Percentiles rank a stretch among this genome's conserved stretches.
phyloP scores from a whole-genome alignment of 2,888 invertebrate genomes.

The Slavum lentiscoides region DNA sequence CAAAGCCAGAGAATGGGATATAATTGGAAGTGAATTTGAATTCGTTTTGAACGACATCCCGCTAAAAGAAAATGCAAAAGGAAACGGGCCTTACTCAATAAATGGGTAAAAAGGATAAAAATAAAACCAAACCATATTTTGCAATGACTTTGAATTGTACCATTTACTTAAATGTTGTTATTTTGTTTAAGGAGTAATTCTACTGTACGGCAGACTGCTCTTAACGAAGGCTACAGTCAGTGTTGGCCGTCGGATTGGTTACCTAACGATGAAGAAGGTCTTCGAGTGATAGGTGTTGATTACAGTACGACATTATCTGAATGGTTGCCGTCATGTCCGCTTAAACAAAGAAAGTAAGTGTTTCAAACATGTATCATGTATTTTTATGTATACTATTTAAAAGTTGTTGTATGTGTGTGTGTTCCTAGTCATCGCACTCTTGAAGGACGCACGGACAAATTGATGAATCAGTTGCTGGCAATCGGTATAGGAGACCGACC shows the following conservation, averaged over 20 bases:
- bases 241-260: slow-evolving; percentile 98
- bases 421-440: slow-evolving; percentile 64
- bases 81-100: slow-evolving; percentile 62
- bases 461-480: slow-evolving; percentile 58
- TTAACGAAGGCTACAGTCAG: slow-evolving; percentile 64
- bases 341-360: slow-evolving; percentile 34
- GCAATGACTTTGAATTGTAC: background rate
- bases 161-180: background rate
- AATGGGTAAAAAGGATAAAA: slow-evolving; percentile 21
- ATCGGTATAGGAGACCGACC: slow-evolving; percentile 82
- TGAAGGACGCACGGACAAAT: slow-evolving; percentile 62
- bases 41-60: slow-evolving; percentile 71
- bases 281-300: slow-evolving; percentile 82
- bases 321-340: slow-evolving; percentile 67
- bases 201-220: slow-evolving; percentile 57
- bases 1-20: slow-evolving; percentile 61
- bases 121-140: background rate
- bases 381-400: background rate
- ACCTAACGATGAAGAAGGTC: slow-evolving; percentile 74
- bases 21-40: slow-evolving; percentile 66
- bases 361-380: background rate
- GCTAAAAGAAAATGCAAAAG: slow-evolving; percentile 61
- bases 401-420: background rate
- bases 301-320: slow-evolving; percentile 83
- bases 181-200: slow-evolving; percentile 2